A percentile compares a stretch with the other conserved stretches of the same genome.
Conservation (phyloP, 2,113 vertebrate genomes). For the Gyps fulvus region DNA sequence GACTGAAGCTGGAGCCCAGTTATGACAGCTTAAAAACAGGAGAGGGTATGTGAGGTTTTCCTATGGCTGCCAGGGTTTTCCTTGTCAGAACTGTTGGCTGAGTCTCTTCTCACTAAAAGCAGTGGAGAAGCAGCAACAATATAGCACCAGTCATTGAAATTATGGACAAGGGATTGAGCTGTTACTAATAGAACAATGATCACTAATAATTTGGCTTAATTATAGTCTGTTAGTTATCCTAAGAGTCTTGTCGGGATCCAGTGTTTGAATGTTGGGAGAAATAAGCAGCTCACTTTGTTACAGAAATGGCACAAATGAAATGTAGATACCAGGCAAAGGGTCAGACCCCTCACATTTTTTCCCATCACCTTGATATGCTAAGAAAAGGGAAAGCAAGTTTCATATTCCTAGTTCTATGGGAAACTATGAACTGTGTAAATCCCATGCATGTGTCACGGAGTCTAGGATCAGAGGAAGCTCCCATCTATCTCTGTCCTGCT, state of each 20-base stretch:
- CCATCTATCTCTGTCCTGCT: not conserved
- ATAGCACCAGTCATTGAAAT: not conserved
- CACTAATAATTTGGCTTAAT: not conserved
- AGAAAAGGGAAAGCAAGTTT: not conserved
- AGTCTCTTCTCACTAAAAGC: not conserved
- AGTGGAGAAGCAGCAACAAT: not conserved
- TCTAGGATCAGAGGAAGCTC: not conserved
- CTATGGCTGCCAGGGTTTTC: not conserved
- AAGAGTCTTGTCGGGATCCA: not conserved
- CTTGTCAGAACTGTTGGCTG: not conserved
- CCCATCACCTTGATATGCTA: not conserved
- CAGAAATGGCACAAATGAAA: not conserved
- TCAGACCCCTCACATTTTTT: not conserved
- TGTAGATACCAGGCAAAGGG: not conserved
- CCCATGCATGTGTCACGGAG: accelerated
- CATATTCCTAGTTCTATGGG: not conserved
- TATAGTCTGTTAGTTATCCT: not conserved
- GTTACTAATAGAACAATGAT: not conserved
- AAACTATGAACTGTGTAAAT: not conserved
- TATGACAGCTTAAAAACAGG: not conserved
- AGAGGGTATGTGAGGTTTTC: not conserved
- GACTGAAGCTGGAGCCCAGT: not conserved
- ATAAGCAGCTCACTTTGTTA: accelerated
- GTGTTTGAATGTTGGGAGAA: not conserved
- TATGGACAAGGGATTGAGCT: not conserved